Evolutionary conservation across 2,888 invertebrate species (phyloP).

Genomic region (Parochlus steinenii): DNA sequence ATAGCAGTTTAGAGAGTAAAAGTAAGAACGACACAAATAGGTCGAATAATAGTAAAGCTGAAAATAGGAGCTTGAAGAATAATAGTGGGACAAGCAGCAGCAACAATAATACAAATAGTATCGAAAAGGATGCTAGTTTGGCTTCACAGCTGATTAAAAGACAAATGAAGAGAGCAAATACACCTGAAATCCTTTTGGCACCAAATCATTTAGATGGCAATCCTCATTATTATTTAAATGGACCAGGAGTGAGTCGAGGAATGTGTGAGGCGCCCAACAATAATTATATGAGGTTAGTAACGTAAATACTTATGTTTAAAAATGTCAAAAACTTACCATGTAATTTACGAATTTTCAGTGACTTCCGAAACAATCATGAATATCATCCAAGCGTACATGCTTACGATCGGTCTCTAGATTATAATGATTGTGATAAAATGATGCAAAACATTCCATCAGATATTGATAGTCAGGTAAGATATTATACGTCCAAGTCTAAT

Average conservation of each 20-base stretch:
- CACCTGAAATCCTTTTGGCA: conserved; percentile 62
- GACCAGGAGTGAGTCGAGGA: conserved; percentile 24
- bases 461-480: conserved; percentile 52
- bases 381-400: conserved; percentile 5
- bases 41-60: conserved; percentile 10
- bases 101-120: conserved; percentile 12
- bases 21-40: conserved; percentile 9
- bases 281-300: conserved; percentile 4
- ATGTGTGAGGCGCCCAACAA: conserved; percentile 5
- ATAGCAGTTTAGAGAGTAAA: conserved; percentile 11
- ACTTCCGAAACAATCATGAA: conserved; percentile 7
- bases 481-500: not conserved
- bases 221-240: conserved; percentile 26
- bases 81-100: too few relatives aligned
- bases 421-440: conserved; percentile 2
- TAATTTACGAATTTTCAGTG: conserved; percentile 1
- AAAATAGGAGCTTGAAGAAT: conserved; percentile 12
- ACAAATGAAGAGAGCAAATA: conserved; percentile 40
- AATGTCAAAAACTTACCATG: not conserved
- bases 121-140: conserved; percentile 9
- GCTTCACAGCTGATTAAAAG: conserved; percentile 19
- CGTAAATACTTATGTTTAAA: not conserved
- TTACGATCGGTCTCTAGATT: too few relatives aligned
- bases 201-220: conserved; percentile 46
- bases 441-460: conserved; percentile 36